Base-by-base conservation (phyloP, 2,888 invertebrate genomes). In the Hermaeophaga mercurialis region DNA sequence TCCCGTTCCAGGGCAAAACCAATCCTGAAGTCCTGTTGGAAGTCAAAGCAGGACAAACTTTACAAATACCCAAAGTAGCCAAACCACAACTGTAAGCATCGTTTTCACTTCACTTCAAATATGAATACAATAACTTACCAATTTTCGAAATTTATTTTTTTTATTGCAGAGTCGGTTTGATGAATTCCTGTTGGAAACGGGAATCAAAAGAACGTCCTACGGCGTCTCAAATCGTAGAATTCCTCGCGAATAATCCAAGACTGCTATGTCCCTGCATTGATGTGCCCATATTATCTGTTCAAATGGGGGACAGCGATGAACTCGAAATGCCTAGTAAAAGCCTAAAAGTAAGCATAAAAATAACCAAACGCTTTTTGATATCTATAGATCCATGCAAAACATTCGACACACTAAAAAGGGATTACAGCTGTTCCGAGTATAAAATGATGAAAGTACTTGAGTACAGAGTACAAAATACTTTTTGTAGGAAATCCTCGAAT, bases 1-100 rank as follows among this genome's bases (percentile, higher is more conserved):
- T 92, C 76, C 95, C 95, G 0, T 95, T 90, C 77, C 93, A 91
- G 79, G 94, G 92, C 0, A 80, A 92, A 70, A 88, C 87, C 66
- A 95, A 95, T 76, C 85, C 85, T 63, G 88, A 94, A 79, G 95
- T 94, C 11, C 79, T 94, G 66, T 87, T 88, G 45, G 84, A 85
- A 67, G 91, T 95, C 0, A 91, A 89, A 73, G 81, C 80, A 15
- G 93, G 93, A 3, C 86, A 88, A 64, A 86, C 86, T 1, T 79
- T 93, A 60, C 81, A 75, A 9, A 84, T 92, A 63, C 95, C 95
- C 0, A 79, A 81, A n/a, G 90, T 90, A 31, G 84, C 90, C 19
- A 89, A 89, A 64, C 85, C 89, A 1, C 88, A 88, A 67, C 76
- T 95, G 88, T 93, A 82, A 87, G 91, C 87, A 18, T 7, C 7